Evolutionary conservation across 1,140 invertebrate species (phyloP), one percentile per base, ranked within the genome.

Genomic region (Limonius californicus): DNA sequence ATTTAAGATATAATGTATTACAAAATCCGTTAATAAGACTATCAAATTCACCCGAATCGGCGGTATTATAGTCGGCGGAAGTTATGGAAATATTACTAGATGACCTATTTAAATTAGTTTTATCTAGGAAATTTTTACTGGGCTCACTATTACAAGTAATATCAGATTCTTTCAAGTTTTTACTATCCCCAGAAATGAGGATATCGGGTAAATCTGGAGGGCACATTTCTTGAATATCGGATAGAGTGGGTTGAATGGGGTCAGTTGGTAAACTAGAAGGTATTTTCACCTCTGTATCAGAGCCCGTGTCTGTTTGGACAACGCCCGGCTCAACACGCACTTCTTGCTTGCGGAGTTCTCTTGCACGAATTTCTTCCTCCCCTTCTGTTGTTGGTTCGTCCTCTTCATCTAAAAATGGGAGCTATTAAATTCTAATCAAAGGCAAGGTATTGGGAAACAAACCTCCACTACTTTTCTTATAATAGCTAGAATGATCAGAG

Each of bases 361-460:
- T 77, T 39, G 79, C 85, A 23, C 82, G 80, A 12, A 84, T 82
- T 54, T 89, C 87, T 54, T 85, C 84, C 75, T 90, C 87, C 6
- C 87, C 87, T 76, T 89, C 88, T 0, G 87, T 89, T 16, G 87
- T 85, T 9, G 87, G 88, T 54, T 85, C 84, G 71, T 84, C 87
- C 64, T 89, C 87, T 64, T 86, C 85, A 69, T 86, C 85, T 86
- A 71, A 53, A 74, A 69, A n/a, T n/a, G n/a, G n/a, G n/a, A n/a
- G n/a, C n/a, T n/a, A 35, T 35, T 7, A n/a, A 8, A 7, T 8
- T 35, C 32, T 8, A 35, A 35, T n/a, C n/a, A n/a, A n/a, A n/a
- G n/a, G n/a, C 8, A 47, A 11, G n/a, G n/a, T n/a, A n/a, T n/a
- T n/a, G n/a, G n/a, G n/a, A 57, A 12, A 68, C 66, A 67, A 72